Evolutionary conservation across 2,113 vertebrate genomes (phyloP), one percentile per base, ranked within the genome.

Genomic region (Crotalus horridus): DNA sequence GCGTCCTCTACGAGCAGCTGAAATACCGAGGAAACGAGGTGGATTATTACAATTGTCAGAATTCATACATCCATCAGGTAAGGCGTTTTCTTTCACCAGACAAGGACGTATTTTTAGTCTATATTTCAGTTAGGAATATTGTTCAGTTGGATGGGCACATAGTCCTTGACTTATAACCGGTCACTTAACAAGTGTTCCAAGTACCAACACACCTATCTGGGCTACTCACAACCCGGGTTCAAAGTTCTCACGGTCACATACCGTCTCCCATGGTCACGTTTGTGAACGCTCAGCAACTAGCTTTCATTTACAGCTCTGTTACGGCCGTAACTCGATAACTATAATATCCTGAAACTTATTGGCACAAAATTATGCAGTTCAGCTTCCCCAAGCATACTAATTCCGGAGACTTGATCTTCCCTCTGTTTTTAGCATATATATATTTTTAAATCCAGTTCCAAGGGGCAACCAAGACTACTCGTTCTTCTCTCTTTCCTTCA

Each of bases 51-150:
- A 99, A 99, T 85, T 99, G 99, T 33, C 98, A 99, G 59, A 99
- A 99, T 96, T 99, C 99, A 0, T 99, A 99, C 96, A 98, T 99
- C 95, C 99, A 99, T 95, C 99, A 99, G 99, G 99, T 99, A 93
- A 87, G 0, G 10, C 88, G 1, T 33, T 1, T n/a, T 15, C 43
- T 13, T 39, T 29, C n/a, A 85, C 91, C 26, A 11, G 43, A 8
- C 26, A 29, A 87, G 24, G 7, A 3, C 0, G 0, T n/a, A 17
- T 81, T 0, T 86, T 64, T 29, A 56, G 39, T 6, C 23, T n/a
- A 21, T 59, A 90, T 23, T 24, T 26, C 2, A 26, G 1, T 92
- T 87, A 61, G 61, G 10, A 0, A 0, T 61, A 54, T 17, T 8
- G 39, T 48, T 33, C 24, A 53, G 53, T 23, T 43, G 56, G 33